Base-by-base conservation (phyloP, 2,888 invertebrate species). In the Calameuta filiformis region DNA sequence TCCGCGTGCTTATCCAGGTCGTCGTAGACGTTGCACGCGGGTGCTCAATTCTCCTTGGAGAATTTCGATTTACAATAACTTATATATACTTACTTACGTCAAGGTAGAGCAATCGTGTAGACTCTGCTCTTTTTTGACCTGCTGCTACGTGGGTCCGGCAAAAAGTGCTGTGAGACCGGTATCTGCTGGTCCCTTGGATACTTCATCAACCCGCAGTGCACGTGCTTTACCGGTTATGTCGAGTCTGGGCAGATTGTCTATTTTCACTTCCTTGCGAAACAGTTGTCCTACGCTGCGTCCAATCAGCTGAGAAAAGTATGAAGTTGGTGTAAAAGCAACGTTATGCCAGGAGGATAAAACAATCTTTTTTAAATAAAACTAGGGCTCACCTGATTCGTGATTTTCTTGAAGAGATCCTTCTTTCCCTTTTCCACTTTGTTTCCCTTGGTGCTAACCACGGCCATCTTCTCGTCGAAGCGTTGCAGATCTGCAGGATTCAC, bases 381-480 rank as follows among this genome's bases (percentile, higher is more conserved):
- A 73, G 40, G 77, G 87, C 92, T 91, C 91, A 96, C 96, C 92
- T 95, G 95, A 80, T 95, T 94, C 12, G 97, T 97, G 84, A 97
- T 95, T 92, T 97, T 97, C 92, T 96, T 97, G 92, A 98, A 98
- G 75, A 97, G 93, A 90, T 98, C 98, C 85, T 97, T 97, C 90
- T 97, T 98, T 85, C 96, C 96, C 90, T 97, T 97, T 89, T 98
- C 98, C 73, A 96, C 95, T 91, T 97, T 96, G 89, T 95, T 94
- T 76, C 96, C 96, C 86, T 95, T 95, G 83, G 94, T 93, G 30
- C 94, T 94, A 76, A 93, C 93, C 37, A 94, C 92, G 1, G 94
- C 92, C 90, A 97, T 95, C 89, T 96, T 96, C 88, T 98, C 97
- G 91, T 98, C 98, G 79, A 98, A 94, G 81, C 96, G 95, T 89